phyloP scores from a whole-genome alignment of 2,113 vertebrate species.

The Synodontis membranacea region DNA sequence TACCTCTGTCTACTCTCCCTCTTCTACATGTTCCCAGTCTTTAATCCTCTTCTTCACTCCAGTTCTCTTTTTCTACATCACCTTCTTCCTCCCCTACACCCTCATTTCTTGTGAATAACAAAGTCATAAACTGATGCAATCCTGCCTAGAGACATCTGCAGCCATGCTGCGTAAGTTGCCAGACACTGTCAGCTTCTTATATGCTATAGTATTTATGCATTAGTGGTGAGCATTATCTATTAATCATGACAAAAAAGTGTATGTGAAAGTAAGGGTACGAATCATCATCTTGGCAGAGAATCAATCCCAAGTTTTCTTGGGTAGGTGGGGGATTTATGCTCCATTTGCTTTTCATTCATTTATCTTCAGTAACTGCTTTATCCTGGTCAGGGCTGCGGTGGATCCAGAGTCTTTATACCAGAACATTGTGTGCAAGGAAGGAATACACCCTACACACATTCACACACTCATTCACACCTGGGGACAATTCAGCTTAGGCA shows the following conservation, averaged over 20 bases:
- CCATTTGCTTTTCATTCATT: neutral
- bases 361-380: neutral
- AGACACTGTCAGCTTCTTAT: neutral
- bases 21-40: constrained; percentile 60
- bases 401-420: neutral
- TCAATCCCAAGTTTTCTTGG: neutral
- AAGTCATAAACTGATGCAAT: constrained; percentile 24
- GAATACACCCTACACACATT: neutral
- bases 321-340: neutral
- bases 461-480: neutral
- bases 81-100: constrained; percentile 10
- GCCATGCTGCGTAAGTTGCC: neutral
- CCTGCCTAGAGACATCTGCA: constrained; percentile 13
- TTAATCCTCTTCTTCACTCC: constrained; percentile 46
- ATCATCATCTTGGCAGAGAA: neutral
- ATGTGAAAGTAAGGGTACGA: neutral
- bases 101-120: constrained; percentile 29
- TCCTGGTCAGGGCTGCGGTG: neutral
- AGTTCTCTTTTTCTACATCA: neutral
- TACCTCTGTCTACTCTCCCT: constrained; percentile 59
- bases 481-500: neutral
- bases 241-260: neutral
- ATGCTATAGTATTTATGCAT: neutral
- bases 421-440: neutral
- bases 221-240: neutral